A percentile compares a stretch with the other conserved stretches of the same genome.
Evolutionary conservation across 2,888 invertebrate genomes (phyloP).

Genomic region (Orgyia antiqua): DNA sequence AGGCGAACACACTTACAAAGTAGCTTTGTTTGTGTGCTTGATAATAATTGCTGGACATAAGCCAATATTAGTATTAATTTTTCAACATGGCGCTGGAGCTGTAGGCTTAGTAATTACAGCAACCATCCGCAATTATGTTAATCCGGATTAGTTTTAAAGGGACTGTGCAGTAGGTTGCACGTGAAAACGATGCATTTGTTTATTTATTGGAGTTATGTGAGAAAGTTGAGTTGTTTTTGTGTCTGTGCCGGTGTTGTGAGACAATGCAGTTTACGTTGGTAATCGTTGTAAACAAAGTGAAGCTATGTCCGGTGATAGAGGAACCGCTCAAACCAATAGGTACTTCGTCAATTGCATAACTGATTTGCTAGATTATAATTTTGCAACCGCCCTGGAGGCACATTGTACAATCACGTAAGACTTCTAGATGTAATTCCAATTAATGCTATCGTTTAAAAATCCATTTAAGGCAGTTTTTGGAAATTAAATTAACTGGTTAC

Average conservation of each 20-base stretch:
- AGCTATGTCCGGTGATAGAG: slow-evolving; percentile 62
- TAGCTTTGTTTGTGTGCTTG: slow-evolving; percentile 63
- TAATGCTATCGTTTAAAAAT: too few relatives aligned
- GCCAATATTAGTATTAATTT: slow-evolving; percentile 60
- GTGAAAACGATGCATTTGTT: slow-evolving; percentile 62
- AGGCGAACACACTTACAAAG: slow-evolving; percentile 67
- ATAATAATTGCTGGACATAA: slow-evolving; percentile 58
- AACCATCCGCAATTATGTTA: slow-evolving; percentile 61
- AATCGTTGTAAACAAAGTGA: slow-evolving; percentile 69
- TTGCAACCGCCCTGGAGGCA: too few relatives aligned
- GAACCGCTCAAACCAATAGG: slow-evolving; percentile 61
- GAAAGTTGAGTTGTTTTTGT: slow-evolving; percentile 43
- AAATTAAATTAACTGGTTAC: too few relatives aligned
- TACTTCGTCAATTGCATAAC: slow-evolving; percentile 21
- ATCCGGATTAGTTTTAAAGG: slow-evolving; percentile 67
- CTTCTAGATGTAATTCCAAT: too few relatives aligned
- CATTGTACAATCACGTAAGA: too few relatives aligned
- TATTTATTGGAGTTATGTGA: slow-evolving; percentile 54
- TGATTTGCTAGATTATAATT: neutral
- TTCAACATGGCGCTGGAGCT: slow-evolving; percentile 35
- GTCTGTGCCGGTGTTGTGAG: slow-evolving; percentile 42
- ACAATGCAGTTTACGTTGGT: slow-evolving; percentile 74
- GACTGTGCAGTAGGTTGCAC: slow-evolving; percentile 58
- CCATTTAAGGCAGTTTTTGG: too few relatives aligned
- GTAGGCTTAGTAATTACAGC: slow-evolving; percentile 58